These are phyloP conservation scores for Heliocidaris erythrogramma DNA, from an alignment of 35 echinoderm and acorn worm genomes.

Conservation along the genomic window DNA sequence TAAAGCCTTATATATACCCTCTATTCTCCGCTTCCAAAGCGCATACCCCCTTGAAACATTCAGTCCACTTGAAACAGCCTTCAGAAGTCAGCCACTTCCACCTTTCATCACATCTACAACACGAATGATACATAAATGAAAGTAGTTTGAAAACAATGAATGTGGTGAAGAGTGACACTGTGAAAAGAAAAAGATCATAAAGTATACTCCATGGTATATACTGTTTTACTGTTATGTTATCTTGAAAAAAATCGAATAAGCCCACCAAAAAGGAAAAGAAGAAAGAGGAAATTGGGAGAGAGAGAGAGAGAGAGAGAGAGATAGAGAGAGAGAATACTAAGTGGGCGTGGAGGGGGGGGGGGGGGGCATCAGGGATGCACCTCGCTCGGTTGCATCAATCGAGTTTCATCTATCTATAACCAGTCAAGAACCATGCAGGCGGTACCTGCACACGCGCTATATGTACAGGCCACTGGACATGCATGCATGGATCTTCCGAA, in stretches of 20 bases:
- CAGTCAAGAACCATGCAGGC: no score
- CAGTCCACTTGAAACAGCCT: constrained; percentile 14
- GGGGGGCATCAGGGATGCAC: background rate
- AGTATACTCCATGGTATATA: background rate
- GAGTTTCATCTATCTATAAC: background rate
- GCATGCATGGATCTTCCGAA: background rate
- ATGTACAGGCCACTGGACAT: no score
- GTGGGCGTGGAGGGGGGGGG: no score
- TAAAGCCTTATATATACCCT: constrained; percentile 14
- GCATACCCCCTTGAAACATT: constrained; percentile 41
- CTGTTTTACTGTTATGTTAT: background rate
- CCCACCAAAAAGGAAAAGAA: background rate
- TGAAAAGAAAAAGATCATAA: background rate
- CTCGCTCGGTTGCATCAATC: background rate
- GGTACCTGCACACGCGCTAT: no score
- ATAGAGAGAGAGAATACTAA: no score
- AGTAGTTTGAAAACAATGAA: background rate
- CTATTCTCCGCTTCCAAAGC: background rate
- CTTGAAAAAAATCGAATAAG: background rate
- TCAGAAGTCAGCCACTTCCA: constrained; percentile 29
- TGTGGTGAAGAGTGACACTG: background rate
- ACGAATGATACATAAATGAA: background rate
- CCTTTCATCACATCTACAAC: constrained; percentile 15
- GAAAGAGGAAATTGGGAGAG: background rate
- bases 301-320: no score